Percentiles rank a stretch among this genome's conserved stretches.
Conservation (phyloP, 2,797 vertebrate species). For the Gouania willdenowi region DNA sequence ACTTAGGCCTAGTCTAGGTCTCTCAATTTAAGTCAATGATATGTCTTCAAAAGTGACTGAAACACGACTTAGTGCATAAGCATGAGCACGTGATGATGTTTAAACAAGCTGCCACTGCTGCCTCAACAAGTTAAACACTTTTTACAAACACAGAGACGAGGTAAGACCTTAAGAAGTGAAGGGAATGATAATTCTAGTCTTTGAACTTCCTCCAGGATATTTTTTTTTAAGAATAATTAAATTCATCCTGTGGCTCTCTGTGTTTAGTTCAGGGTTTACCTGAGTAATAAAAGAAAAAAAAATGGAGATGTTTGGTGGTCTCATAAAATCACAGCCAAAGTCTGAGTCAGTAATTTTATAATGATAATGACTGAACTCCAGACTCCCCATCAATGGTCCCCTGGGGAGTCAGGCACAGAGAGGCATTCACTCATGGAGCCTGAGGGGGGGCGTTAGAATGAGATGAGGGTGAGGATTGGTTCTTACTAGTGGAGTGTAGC, state of each 20-base stretch:
- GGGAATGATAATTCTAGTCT: constrained; percentile 68
- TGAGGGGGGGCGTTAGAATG: constrained; percentile 33
- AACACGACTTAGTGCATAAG: constrained; percentile 8
- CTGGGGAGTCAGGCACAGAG: constrained; percentile 50
- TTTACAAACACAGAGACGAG: constrained; percentile 49
- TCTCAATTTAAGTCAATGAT: neutral
- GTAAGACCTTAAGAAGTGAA: constrained; percentile 32
- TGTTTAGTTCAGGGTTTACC: no score
- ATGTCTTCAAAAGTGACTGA: constrained; percentile 19
- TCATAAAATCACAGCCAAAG: constrained; percentile 65
- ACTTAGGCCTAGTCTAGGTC: no score
- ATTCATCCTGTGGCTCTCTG: constrained; percentile 29
- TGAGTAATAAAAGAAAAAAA: constrained; percentile 9
- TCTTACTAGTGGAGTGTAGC: constrained; percentile 34
- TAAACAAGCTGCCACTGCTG: constrained; percentile 63
- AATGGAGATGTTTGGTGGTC: constrained; percentile 59
- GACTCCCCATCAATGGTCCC: constrained; percentile 51
- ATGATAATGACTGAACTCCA: constrained; percentile 65
- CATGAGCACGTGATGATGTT: constrained; percentile 59
- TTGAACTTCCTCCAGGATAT: constrained; percentile 67
- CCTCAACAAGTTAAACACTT: constrained; percentile 70
- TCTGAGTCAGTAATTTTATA: constrained; percentile 62
- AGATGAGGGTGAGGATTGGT: constrained; percentile 38
- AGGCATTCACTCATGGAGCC: constrained; percentile 20
- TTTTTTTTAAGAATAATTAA: constrained; percentile 56